phyloP scores from a whole-genome alignment of 2,888 invertebrate species.

The Vannuccia rotundouncinata region DNA sequence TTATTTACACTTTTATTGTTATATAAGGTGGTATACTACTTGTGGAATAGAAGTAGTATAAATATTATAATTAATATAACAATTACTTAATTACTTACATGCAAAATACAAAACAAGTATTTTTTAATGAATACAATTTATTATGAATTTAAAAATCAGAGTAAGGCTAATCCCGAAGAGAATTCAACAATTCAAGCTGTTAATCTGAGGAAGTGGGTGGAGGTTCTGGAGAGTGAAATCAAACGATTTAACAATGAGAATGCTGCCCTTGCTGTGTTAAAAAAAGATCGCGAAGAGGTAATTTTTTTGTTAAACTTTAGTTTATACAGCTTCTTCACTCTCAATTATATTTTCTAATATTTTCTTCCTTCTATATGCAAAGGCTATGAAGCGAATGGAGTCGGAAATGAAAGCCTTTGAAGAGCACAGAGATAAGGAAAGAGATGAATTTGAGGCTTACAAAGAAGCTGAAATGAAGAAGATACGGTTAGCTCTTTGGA shows the following conservation, averaged over 20 bases:
- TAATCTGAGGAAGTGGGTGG: constrained; percentile 32
- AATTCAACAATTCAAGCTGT: constrained; percentile 29
- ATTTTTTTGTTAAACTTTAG: background rate
- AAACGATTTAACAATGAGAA: constrained; percentile 33
- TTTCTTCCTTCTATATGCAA: background rate
- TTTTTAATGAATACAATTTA: background rate
- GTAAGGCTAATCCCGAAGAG: constrained; percentile 26
- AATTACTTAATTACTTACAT: background rate
- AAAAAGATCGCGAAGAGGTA: constrained; percentile 34
- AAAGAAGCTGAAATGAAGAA: constrained; percentile 34
- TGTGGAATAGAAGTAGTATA: background rate
- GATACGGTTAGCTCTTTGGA: constrained; percentile 11
- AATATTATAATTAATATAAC: background rate
- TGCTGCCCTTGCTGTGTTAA: background rate
- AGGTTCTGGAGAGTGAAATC: constrained; percentile 33
- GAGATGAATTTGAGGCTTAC: constrained; percentile 3
- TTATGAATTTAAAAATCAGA: constrained; percentile 11
- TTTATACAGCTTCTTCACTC: background rate
- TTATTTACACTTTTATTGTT: background rate
- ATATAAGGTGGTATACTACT: background rate
- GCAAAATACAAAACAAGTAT: background rate
- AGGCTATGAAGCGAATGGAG: constrained; percentile 26
- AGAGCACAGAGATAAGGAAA: background rate
- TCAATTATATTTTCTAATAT: background rate
- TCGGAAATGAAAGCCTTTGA: constrained; percentile 33